A percentile compares a stretch with the other conserved stretches of the same genome.
These are phyloP conservation scores for Albula glossodonta DNA, from an alignment of 2,113 vertebrate species.

Conservation along the genomic window DNA sequence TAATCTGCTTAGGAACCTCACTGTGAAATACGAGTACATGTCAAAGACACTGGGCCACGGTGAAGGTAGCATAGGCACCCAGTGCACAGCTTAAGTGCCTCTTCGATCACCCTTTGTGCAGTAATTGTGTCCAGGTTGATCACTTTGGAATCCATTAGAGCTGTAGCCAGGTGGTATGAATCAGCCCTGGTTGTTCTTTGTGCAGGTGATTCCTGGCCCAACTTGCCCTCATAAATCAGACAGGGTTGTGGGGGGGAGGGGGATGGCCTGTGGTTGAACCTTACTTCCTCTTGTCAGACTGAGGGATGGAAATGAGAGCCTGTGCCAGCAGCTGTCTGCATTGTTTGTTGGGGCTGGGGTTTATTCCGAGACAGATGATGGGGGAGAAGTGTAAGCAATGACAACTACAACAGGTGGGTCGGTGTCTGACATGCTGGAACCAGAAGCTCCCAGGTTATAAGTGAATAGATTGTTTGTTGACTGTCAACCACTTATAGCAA, in stretches of 20 bases:
- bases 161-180: background rate
- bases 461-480: too few relatives aligned
- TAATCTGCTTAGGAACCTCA: background rate
- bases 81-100: background rate
- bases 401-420: background rate
- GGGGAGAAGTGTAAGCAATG: too few relatives aligned
- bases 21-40: background rate
- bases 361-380: background rate
- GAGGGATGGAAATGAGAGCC: background rate
- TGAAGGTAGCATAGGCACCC: background rate
- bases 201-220: background rate
- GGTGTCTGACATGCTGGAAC: conserved; percentile 29
- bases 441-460: conserved; percentile 12
- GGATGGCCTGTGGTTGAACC: background rate
- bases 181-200: background rate
- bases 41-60: background rate
- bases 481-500: too few relatives aligned
- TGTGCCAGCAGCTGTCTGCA: conserved; percentile 5
- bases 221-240: conserved; percentile 16
- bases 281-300: background rate
- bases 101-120: background rate
- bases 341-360: background rate
- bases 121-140: background rate
- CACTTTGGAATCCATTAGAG: background rate
- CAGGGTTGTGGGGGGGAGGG: background rate